phyloP scores from a whole-genome alignment of 2,797 vertebrate genomes.

The Helarctos malayanus region DNA sequence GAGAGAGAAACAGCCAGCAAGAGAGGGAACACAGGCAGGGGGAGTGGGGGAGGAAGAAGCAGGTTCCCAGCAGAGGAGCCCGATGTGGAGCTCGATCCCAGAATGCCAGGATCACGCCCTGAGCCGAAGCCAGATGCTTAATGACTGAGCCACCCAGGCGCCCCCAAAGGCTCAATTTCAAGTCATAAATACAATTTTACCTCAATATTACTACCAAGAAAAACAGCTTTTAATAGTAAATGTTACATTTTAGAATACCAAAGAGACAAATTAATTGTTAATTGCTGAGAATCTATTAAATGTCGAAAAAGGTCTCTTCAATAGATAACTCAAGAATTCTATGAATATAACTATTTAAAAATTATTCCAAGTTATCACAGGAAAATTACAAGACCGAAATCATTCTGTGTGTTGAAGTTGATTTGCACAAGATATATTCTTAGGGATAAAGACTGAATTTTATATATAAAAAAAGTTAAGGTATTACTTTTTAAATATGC shows the following conservation, averaged over 20 bases:
- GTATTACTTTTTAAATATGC: conserved; percentile 27
- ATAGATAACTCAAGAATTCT: conserved; percentile 9
- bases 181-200: neutral
- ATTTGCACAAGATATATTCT: neutral
- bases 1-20: too few relatives aligned
- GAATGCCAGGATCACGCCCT: too few relatives aligned
- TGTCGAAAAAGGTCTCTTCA: neutral
- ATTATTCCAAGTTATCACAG: neutral
- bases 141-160: too few relatives aligned
- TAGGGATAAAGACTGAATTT: neutral
- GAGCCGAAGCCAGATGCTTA: too few relatives aligned
- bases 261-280: neutral
- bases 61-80: too few relatives aligned
- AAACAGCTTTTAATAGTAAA: conserved; percentile 30
- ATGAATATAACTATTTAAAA: conserved; percentile 23
- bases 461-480: neutral
- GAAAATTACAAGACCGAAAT: conserved; percentile 14
- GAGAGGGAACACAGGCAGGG: too few relatives aligned
- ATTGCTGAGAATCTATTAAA: neutral
- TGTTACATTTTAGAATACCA: conserved; percentile 31
- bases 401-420: neutral
- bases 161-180: neutral
- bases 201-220: neutral
- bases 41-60: too few relatives aligned
- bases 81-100: too few relatives aligned